phyloP scores from a whole-genome alignment of 2,888 invertebrate species.

The Lasioglossum oenotherae region DNA sequence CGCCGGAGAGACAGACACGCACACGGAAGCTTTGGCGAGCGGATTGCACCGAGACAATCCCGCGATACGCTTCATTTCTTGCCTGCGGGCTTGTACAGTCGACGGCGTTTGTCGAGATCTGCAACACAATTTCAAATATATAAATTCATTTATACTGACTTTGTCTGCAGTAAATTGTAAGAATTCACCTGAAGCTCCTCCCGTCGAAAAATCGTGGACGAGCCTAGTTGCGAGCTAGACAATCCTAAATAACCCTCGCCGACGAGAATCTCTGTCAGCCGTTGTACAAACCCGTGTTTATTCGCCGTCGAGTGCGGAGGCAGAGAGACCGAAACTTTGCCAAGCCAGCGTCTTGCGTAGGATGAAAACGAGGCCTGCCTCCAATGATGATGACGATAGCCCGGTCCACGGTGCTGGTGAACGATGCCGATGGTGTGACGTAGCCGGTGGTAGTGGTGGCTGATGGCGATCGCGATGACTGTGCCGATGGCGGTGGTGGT shows the following conservation, averaged over 20 bases:
- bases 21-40: conserved; percentile 16
- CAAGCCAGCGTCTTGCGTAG: conserved; percentile 66
- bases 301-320: conserved; percentile 37
- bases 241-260: neutral
- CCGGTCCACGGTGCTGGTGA: conserved; percentile 50
- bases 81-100: neutral
- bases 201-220: neutral
- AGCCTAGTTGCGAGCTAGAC: neutral
- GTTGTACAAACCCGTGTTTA: conserved; percentile 15
- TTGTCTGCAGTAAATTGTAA: neutral
- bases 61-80: neutral
- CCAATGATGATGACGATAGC: conserved; percentile 59
- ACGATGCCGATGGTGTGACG: conserved; percentile 62
- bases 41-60: neutral
- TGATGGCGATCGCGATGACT: conserved; percentile 63
- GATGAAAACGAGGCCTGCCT: conserved; percentile 66
- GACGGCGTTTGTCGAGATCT: neutral
- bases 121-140: no score
- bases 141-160: no score
- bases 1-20: conserved; percentile 23
- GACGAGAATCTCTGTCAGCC: neutral
- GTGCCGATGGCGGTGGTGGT: conserved; percentile 57
- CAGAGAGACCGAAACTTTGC: conserved; percentile 54
- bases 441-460: conserved; percentile 57
- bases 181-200: neutral